phyloP scores from a whole-genome alignment of 2,797 vertebrate genomes.

The Picus viridis region DNA sequence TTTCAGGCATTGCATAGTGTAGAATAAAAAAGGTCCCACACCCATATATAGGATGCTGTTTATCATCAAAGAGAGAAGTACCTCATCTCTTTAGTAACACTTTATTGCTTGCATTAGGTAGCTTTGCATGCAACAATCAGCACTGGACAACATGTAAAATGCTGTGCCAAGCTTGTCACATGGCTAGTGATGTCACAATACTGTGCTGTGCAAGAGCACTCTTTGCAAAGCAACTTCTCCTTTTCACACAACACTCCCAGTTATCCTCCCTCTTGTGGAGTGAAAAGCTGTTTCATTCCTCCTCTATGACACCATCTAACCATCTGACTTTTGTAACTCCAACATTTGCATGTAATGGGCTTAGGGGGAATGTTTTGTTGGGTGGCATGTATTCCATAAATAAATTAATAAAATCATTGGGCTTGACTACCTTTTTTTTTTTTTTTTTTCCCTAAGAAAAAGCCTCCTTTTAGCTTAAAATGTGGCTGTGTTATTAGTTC shows the following conservation, averaged over 20 bases:
- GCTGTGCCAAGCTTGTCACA: neutral
- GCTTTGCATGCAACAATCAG: neutral
- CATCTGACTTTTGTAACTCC: neutral
- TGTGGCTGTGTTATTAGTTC: neutral
- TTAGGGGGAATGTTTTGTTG: neutral
- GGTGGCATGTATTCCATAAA: neutral
- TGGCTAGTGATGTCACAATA: neutral
- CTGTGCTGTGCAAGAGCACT: neutral
- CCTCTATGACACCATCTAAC: neutral
- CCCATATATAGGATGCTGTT: neutral
- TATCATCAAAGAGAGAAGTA: neutral
- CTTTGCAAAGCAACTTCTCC: neutral
- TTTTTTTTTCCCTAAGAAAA: neutral
- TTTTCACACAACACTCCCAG: neutral
- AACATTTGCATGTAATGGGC: neutral
- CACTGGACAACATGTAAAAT: neutral
- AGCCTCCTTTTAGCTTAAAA: neutral
- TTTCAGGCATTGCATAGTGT: neutral
- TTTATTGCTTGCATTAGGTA: neutral
- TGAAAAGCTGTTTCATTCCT: neutral
- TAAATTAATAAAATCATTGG: neutral
- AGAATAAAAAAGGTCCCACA: neutral
- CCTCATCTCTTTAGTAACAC: neutral
- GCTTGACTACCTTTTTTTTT: neutral
- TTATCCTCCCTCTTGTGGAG: neutral